Evolutionary conservation across 1,140 invertebrate genomes (phyloP).

Genomic region (Ridgeia piscesae): DNA sequence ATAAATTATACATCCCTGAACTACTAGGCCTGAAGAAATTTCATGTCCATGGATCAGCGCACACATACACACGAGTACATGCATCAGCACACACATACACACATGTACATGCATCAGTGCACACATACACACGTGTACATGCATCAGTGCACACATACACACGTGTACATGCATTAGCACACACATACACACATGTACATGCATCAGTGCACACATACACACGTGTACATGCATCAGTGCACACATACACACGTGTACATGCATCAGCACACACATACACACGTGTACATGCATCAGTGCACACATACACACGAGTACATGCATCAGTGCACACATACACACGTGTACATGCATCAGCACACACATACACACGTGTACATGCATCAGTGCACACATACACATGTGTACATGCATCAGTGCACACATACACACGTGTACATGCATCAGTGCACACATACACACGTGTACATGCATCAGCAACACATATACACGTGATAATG

Average conservation of each 20-base stretch:
- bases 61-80: not conserved
- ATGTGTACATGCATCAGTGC: no score
- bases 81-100: not conserved
- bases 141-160: not conserved
- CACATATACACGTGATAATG: not conserved
- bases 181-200: not conserved
- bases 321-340: not conserved
- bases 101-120: not conserved
- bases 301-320: no score
- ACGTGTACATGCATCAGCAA: not conserved
- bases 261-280: not conserved
- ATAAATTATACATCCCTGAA: no score
- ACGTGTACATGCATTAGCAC: not conserved
- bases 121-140: not conserved
- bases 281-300: not conserved
- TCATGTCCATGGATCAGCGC: not conserved
- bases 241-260: not conserved
- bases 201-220: not conserved
- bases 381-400: not conserved
- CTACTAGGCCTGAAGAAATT: not conserved
- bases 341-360: not conserved
- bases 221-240: not conserved
- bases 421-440: not conserved
- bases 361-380: not conserved
- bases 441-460: not conserved